Percentiles rank a stretch among this genome's conserved stretches.
Conservation (phyloP, 2,888 invertebrate genomes). For the Capitulum mitella region DNA sequence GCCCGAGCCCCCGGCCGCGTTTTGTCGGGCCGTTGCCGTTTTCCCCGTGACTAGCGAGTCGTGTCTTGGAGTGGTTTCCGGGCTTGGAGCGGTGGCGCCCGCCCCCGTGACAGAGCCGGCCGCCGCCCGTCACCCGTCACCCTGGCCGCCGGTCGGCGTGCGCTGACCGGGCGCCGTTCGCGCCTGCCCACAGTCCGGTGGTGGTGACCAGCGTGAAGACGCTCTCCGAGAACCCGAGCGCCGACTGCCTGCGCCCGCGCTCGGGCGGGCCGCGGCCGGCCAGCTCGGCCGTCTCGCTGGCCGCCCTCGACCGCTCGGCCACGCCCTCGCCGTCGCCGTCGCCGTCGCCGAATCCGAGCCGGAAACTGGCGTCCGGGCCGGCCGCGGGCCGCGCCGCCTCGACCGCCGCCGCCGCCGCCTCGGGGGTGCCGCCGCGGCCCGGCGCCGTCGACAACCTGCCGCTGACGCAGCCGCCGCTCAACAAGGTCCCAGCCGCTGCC, state of each 20-base stretch:
- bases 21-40: too few species aligned
- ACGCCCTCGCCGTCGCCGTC: background rate
- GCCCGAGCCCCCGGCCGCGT: too few species aligned
- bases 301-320: background rate
- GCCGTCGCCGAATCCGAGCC: slow-evolving; percentile 15
- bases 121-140: too few species aligned
- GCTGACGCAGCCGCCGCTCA: slow-evolving; percentile 41
- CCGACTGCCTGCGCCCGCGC: slow-evolving; percentile 19
- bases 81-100: too few species aligned
- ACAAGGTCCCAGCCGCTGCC: slow-evolving; percentile 40
- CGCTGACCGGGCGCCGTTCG: background rate
- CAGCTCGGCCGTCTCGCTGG: background rate
- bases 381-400: background rate
- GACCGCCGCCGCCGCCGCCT: background rate
- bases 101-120: too few species aligned
- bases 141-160: background rate
- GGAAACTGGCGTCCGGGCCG: slow-evolving; percentile 1
- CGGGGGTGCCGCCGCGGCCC: slow-evolving; percentile 38
- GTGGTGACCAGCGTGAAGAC: slow-evolving; percentile 25
- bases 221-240: slow-evolving; percentile 15
- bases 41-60: too few species aligned
- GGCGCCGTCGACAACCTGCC: slow-evolving; percentile 45
- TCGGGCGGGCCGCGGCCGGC: background rate
- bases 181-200: background rate
- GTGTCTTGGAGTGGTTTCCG: too few species aligned